Evolutionary conservation across 1,140 invertebrate species (phyloP).

Genomic region (Scaptodrosophila lebanonensis): DNA sequence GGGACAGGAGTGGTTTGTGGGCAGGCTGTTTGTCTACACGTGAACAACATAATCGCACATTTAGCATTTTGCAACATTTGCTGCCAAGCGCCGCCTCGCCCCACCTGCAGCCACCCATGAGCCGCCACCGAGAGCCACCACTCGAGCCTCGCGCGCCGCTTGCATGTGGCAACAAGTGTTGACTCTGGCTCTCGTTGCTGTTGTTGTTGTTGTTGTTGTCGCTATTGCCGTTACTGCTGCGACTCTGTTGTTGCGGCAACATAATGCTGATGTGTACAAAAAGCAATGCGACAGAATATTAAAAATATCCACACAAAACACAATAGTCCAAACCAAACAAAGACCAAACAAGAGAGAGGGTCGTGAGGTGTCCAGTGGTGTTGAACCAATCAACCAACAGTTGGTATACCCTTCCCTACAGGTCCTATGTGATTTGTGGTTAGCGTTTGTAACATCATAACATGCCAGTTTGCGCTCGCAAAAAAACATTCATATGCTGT

Average conservation of each 20-base stretch:
- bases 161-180: conserved; percentile 38
- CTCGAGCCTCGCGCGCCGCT: neutral
- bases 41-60: conserved; percentile 43
- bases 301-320: no score
- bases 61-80: conserved; percentile 31
- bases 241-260: neutral
- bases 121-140: conserved; percentile 16
- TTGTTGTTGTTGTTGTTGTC: conserved; percentile 1
- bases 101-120: neutral
- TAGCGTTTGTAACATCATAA: no score
- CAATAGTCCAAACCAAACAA: no score
- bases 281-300: conserved; percentile 15
- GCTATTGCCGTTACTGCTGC: neutral
- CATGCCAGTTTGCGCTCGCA: no score
- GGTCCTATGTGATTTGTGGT: no score
- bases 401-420: no score
- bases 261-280: conserved; percentile 24
- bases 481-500: no score
- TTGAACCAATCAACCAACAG: no score
- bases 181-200: conserved; percentile 12
- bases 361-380: no score
- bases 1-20: neutral
- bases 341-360: no score
- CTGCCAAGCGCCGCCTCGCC: conserved; percentile 26
- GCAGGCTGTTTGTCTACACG: conserved; percentile 8